Percentiles rank a stretch among this genome's conserved stretches.
These are phyloP conservation scores for Bujurquina vittata DNA, from an alignment of 2,113 vertebrate genomes.

Conservation along the genomic window DNA sequence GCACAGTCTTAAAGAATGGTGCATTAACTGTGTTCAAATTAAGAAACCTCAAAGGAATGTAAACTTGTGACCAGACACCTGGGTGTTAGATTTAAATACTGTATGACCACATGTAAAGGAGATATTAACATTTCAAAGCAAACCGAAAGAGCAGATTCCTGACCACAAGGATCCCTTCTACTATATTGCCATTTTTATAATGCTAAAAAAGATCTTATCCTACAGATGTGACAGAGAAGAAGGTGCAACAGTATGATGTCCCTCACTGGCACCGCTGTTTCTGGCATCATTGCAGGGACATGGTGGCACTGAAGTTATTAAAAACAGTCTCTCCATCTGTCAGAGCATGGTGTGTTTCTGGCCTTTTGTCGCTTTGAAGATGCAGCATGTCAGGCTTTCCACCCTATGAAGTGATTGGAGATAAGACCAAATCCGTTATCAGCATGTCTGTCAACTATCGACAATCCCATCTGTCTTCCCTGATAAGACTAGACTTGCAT, in stretches of 20 bases:
- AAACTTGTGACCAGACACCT: conserved; percentile 32
- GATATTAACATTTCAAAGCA: conserved; percentile 49
- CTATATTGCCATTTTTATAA: conserved; percentile 45
- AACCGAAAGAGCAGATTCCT: conserved; percentile 39
- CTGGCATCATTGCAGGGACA: conserved; percentile 47
- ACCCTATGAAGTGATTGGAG: conserved; percentile 74
- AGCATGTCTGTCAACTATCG: conserved; percentile 82
- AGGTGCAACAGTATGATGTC: conserved; percentile 33
- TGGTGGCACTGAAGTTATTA: conserved; percentile 70
- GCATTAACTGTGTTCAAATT: conserved; percentile 21
- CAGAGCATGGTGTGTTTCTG: conserved; percentile 64
- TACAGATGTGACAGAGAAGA: conserved; percentile 51
- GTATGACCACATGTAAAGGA: conserved; percentile 32
- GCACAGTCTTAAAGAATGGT: not conserved
- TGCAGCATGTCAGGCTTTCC: conserved; percentile 71
- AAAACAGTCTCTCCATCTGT: conserved; percentile 69
- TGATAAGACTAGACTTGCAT: conserved; percentile 72
- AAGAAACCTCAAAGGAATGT: conserved; percentile 39
- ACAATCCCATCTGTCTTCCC: conserved; percentile 81
- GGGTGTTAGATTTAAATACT: conserved; percentile 24
- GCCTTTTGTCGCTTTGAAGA: conserved; percentile 81
- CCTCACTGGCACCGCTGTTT: conserved; percentile 30
- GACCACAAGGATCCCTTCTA: not conserved
- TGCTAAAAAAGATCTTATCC: conserved; percentile 46
- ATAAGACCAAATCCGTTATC: conserved; percentile 80